Conservation (phyloP, 2,113 vertebrate genomes). For the Paramisgurnus dabryanus region DNA sequence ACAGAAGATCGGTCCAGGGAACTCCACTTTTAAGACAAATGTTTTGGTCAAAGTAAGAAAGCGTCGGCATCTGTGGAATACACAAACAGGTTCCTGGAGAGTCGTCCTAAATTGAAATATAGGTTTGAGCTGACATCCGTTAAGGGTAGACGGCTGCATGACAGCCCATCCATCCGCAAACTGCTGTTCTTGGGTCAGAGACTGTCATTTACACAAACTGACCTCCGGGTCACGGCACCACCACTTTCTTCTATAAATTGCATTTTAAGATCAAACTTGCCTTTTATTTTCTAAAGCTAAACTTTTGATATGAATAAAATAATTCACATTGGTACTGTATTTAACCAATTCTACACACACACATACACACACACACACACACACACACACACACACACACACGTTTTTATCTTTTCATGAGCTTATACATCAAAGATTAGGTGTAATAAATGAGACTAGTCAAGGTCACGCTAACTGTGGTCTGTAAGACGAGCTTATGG, state of each 20-base stretch:
- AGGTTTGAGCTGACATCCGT: background rate
- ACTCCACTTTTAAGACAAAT: slow-evolving; percentile 9
- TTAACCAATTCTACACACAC: no score
- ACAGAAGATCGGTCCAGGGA: slow-evolving; percentile 24
- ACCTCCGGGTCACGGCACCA: background rate
- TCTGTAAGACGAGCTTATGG: no score
- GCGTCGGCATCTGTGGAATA: slow-evolving; percentile 19
- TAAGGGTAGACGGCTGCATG: slow-evolving; percentile 1
- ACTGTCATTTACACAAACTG: slow-evolving; percentile 6
- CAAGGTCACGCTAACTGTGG: no score
- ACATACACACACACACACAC: no score
- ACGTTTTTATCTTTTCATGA: no score
- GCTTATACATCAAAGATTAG: no score
- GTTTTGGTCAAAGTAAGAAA: slow-evolving; percentile 31
- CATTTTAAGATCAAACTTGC: background rate
- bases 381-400: no score
- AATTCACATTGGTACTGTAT: background rate
- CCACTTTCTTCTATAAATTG: background rate
- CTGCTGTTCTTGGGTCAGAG: slow-evolving; percentile 2
- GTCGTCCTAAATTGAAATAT: slow-evolving; percentile 29
- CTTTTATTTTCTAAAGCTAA: background rate
- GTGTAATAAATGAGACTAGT: no score
- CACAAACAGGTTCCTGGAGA: slow-evolving; percentile 35
- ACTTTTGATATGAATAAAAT: background rate
- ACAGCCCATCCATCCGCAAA: slow-evolving; percentile 8